Conservation (phyloP, 2,113 vertebrate species). For the Toxotes jaculatrix region DNA sequence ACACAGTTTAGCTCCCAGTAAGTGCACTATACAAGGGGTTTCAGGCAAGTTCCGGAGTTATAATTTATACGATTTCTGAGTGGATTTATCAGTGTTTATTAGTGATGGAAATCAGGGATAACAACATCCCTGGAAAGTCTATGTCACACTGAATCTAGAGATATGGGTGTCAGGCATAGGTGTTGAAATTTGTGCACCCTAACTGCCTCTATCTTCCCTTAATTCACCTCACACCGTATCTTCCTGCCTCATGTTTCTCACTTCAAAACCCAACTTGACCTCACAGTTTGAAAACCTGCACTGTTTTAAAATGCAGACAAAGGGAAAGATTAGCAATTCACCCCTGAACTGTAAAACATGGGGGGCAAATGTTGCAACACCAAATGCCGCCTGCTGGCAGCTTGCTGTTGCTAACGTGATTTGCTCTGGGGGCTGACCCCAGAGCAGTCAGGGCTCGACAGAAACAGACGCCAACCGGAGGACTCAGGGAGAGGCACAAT, state of each 20-base stretch:
- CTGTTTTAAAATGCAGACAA: not conserved
- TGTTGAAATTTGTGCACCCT: not conserved
- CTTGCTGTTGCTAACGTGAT: not conserved
- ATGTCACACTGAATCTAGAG: not conserved
- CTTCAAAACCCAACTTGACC: not conserved
- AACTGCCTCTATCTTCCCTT: not conserved
- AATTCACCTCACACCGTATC: not conserved
- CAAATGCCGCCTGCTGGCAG: not conserved
- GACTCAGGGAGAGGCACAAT: not conserved
- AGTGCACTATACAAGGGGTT: not conserved
- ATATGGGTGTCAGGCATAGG: not conserved
- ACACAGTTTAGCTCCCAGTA: not conserved
- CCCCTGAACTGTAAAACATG: slow-evolving; percentile 7
- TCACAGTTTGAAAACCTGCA: not conserved
- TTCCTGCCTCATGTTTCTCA: not conserved
- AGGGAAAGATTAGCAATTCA: not conserved
- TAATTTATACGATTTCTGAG: too few species aligned
- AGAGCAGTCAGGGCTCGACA: slow-evolving; percentile 14
- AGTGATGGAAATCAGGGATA: not conserved
- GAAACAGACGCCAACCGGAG: slow-evolving; percentile 41
- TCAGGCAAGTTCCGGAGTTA: not conserved
- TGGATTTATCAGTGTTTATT: not conserved
- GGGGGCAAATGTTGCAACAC: not conserved
- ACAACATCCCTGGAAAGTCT: not conserved
- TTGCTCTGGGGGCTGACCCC: slow-evolving; percentile 30